Percentiles rank a stretch among this genome's conserved stretches.
Evolutionary conservation across 2,888 invertebrate species (phyloP).

Genomic region (Eristalinus aeneus): DNA sequence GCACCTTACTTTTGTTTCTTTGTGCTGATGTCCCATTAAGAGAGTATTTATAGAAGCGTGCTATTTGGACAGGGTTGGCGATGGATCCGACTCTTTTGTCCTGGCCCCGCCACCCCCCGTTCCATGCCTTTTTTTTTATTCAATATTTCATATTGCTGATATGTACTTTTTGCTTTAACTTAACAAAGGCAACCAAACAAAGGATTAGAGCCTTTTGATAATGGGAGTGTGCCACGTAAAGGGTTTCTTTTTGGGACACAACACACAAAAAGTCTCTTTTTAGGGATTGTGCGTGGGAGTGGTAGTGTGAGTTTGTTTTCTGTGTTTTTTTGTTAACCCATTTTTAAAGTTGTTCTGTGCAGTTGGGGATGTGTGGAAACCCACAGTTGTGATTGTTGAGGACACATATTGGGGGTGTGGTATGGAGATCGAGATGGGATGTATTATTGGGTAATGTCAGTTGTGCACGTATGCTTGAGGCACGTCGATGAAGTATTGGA

Average conservation of each 20-base stretch:
- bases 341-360: background rate
- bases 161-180: background rate
- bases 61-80: slow-evolving; percentile 2
- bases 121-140: background rate
- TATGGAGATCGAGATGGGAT: too few species aligned
- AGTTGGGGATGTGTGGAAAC: background rate
- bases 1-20: slow-evolving; percentile 1
- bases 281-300: background rate
- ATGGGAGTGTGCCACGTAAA: slow-evolving; percentile 13
- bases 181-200: slow-evolving; percentile 14
- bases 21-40: slow-evolving; percentile 16
- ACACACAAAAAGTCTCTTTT: background rate
- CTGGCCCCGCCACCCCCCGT: background rate
- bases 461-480: too few species aligned
- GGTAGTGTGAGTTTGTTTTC: background rate
- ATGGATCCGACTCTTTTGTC: background rate
- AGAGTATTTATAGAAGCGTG: slow-evolving; percentile 20
- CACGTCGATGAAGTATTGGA: too few species aligned
- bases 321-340: background rate
- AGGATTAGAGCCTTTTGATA: slow-evolving; percentile 3
- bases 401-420: too few species aligned
- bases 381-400: too few species aligned
- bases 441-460: too few species aligned
- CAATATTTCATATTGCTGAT: slow-evolving; percentile 9
- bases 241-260: background rate